A percentile compares a stretch with the other conserved stretches of the same genome.
phyloP scores from a whole-genome alignment of 2,113 vertebrate genomes.

The Leucosticte australis region DNA sequence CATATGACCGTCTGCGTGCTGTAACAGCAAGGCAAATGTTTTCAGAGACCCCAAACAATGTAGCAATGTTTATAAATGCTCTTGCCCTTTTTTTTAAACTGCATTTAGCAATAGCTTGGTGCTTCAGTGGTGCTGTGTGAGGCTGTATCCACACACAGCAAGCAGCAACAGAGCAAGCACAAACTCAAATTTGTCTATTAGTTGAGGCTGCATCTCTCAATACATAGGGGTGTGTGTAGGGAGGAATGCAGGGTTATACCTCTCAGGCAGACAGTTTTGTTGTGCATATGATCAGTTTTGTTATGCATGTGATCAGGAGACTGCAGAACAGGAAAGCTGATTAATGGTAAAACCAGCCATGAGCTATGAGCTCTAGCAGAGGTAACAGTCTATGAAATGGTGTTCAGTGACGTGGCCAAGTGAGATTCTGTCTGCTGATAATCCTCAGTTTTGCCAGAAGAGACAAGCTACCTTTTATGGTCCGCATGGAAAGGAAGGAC shows the following conservation, averaged over 20 bases:
- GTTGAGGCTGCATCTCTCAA: not conserved
- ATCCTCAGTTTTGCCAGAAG: not conserved
- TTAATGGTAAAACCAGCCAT: not conserved
- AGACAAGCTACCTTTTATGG: not conserved
- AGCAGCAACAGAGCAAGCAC: not conserved
- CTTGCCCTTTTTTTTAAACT: not conserved
- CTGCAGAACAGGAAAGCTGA: not conserved
- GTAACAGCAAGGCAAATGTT: not conserved
- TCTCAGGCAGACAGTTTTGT: not conserved
- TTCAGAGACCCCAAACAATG: not conserved
- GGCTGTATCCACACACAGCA: not conserved
- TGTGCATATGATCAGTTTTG: not conserved
- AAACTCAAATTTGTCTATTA: not conserved
- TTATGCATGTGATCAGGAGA: not conserved
- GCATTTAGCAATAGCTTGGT: not conserved
- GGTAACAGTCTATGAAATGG: not conserved
- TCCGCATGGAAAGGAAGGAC: not conserved
- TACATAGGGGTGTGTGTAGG: not conserved
- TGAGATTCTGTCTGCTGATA: not conserved
- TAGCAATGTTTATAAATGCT: not conserved
- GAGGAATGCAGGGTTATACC: not conserved
- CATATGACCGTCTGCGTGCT: not conserved
- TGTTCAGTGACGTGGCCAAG: rapidly evolving
- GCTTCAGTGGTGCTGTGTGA: not conserved
- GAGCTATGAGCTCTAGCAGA: not conserved